Evolutionary conservation across 2,797 vertebrate genomes (phyloP).

Genomic region (Peromyscus melanophrys): DNA sequence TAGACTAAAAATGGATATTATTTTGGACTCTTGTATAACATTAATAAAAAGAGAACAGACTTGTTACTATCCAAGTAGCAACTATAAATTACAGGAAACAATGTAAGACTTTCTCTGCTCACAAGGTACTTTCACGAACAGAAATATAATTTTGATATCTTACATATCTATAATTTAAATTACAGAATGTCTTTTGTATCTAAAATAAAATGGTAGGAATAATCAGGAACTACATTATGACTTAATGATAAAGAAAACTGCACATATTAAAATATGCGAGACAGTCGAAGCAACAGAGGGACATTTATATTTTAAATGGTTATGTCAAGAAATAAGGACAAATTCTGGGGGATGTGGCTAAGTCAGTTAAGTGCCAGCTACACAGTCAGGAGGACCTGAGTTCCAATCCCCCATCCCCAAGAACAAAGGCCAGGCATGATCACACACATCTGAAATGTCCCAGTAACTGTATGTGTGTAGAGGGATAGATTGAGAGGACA

Average conservation of each 20-base stretch:
- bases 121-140: not conserved
- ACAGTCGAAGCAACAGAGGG: not conserved
- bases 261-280: not conserved
- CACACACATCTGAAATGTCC: not conserved
- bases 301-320: constrained; percentile 33
- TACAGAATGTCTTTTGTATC: not conserved
- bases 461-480: not conserved
- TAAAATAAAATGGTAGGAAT: not conserved
- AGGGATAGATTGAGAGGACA: not conserved
- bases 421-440: too few relatives aligned
- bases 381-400: not conserved
- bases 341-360: not conserved
- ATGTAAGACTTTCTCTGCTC: not conserved
- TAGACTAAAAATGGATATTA: not conserved
- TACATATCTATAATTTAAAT: not conserved
- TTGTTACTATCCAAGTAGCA: not conserved
- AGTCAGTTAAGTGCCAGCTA: not conserved
- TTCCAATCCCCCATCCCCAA: not conserved
- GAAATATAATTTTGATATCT: constrained; percentile 27
- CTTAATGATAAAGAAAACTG: not conserved
- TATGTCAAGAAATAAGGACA: not conserved
- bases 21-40: not conserved
- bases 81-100: not conserved
- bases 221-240: constrained; percentile 48
- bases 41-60: not conserved